These are phyloP conservation scores for Folsomia manolachei DNA, from an alignment of 2,888 invertebrate species.

Conservation along the genomic window DNA sequence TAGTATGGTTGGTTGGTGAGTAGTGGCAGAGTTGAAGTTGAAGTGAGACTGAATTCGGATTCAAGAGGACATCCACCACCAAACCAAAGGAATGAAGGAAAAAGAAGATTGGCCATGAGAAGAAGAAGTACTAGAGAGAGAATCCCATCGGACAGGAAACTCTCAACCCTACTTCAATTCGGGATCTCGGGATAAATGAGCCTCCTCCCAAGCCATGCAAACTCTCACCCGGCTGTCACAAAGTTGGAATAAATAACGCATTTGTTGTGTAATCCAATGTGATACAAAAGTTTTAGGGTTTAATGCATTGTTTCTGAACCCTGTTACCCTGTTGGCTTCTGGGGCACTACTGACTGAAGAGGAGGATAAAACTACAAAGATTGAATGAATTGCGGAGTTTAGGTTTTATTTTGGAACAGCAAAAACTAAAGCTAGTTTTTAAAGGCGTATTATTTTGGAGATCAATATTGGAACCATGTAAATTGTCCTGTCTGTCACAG, in stretches of 20 bases:
- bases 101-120: neutral
- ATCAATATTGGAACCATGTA: neutral
- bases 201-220: neutral
- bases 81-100: no score
- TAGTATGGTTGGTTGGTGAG: no score
- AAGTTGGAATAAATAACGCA: constrained; percentile 42
- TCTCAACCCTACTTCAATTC: constrained; percentile 16
- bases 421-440: no score
- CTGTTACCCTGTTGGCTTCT: neutral
- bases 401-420: no score
- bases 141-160: constrained; percentile 15
- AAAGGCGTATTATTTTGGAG: neutral
- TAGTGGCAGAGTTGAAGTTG: neutral
- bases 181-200: constrained; percentile 12
- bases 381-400: no score
- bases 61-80: constrained; percentile 2
- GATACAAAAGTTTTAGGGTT: neutral
- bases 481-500: neutral
- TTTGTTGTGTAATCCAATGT: constrained; percentile 28
- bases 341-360: neutral
- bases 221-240: neutral
- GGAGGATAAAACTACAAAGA: no score
- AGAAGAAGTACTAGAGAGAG: neutral
- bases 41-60: constrained; percentile 10
- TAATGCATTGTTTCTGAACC: neutral